Conservation (phyloP, 2,113 vertebrate genomes). For the Ictidomys tridecemlineatus region DNA sequence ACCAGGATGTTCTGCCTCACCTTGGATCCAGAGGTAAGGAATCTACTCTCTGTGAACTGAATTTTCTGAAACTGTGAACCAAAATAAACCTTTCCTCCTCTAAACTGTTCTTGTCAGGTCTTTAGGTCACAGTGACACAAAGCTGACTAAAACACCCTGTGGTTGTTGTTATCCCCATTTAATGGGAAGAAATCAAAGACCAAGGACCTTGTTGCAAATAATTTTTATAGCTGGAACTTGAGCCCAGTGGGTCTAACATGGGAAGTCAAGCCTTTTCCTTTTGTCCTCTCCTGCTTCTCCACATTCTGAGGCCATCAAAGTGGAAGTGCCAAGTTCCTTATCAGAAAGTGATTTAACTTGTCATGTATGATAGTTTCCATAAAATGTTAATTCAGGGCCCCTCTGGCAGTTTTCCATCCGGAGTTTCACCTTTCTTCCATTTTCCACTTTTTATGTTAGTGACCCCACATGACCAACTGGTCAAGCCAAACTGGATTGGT, state of each 20-base stretch:
- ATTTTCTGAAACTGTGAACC: too few relatives aligned
- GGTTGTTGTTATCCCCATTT: neutral
- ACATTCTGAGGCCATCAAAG: neutral
- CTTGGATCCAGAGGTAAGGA: too few relatives aligned
- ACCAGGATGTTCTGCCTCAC: too few relatives aligned
- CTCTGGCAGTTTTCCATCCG: neutral
- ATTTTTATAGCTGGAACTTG: neutral
- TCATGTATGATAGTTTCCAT: neutral
- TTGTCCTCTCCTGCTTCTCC: neutral
- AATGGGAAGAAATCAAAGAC: neutral
- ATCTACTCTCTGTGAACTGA: too few relatives aligned
- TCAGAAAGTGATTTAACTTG: neutral
- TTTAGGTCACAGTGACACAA: too few relatives aligned
- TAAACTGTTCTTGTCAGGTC: too few relatives aligned
- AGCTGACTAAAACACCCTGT: too few relatives aligned
- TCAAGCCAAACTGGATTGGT: neutral
- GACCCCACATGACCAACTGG: neutral
- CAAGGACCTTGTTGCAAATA: neutral
- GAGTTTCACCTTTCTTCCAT: neutral
- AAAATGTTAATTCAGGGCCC: neutral
- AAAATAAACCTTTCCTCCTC: too few relatives aligned
- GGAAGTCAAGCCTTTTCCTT: neutral
- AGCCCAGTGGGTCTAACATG: neutral
- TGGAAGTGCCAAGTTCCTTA: neutral
- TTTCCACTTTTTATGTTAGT: neutral